Evolutionary conservation across 2,888 invertebrate species (phyloP), one percentile per base, ranked within the genome.

Genomic region (Dromius quadrimaculatus): DNA sequence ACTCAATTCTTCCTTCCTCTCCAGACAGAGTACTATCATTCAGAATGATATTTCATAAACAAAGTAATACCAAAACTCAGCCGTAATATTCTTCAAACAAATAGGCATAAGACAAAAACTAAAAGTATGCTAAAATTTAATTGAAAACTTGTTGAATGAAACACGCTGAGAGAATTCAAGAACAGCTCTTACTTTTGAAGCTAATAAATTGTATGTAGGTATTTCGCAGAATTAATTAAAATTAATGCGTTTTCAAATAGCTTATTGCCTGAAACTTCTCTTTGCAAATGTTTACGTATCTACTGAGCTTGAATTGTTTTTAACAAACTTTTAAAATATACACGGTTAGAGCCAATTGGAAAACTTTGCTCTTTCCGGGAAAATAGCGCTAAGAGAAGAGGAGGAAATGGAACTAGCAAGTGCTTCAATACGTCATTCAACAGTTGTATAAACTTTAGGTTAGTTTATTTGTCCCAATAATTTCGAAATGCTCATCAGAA

Each of bases 271-370:
- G 34, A 61, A 61, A 36, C 3, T 61, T 61, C 36, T 36, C 22
- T 61, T 61, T 61, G 61, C 61, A 61, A 61, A 61, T 38, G 61
- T 61, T 38, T 61, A 38, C 38, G 61, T 38, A 61, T 38, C 38
- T 61, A 22, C 22, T 34, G 34, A 50, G 65, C 34, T 45, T 17
- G 34, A 65, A 65, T 65, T 65, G 65, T 65, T 65, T 65, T 50
- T 65, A 50, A 65, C 65, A 50, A 65, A 65, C 65, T 65, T 65
- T 65, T 65, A 65, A 65, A 65, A 65, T 65, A 65, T 65, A 65
- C 50, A 65, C 65, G 61, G 36, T 61, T 61, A 47, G 50, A 65
- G 65, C 50, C 50, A 65, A 65, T 65, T 65, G 65, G 50, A 65
- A 65, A 65, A 65, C 38, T 65, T 65, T 65, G 2, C 36, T 45